These are phyloP conservation scores for Telmatochromis bifrenatus DNA, from an alignment of 2,113 vertebrate species.

Conservation along the genomic window DNA sequence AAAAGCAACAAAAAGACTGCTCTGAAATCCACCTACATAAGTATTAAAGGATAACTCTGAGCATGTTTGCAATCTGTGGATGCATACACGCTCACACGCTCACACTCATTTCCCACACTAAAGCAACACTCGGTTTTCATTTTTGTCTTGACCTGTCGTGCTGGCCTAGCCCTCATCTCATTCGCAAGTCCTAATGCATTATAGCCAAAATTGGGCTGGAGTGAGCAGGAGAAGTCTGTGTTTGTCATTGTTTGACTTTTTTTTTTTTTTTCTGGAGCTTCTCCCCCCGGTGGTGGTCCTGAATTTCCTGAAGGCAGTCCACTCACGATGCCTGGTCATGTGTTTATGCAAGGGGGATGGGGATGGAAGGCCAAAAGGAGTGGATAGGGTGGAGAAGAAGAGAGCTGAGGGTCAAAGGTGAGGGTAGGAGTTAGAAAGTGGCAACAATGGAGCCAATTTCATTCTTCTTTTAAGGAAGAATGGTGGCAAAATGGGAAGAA, in stretches of 20 bases:
- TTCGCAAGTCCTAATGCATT: not conserved
- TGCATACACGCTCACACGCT: not conserved
- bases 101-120: not conserved
- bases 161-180: not conserved
- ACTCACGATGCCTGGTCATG: not conserved
- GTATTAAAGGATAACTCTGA: conserved; percentile 26
- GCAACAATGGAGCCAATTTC: not conserved
- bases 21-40: conserved; percentile 33
- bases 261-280: conserved; percentile 1
- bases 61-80: not conserved
- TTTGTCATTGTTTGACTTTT: conserved; percentile 30
- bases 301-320: conserved; percentile 47
- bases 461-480: not conserved
- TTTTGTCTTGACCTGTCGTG: conserved; percentile 9
- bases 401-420: conserved; percentile 1
- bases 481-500: not conserved
- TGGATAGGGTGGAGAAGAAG: not conserved
- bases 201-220: conserved; percentile 14
- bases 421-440: not conserved
- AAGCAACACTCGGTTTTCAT: not conserved
- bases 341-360: not conserved
- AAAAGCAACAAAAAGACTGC: not conserved
- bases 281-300: not conserved
- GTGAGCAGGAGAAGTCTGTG: not conserved
- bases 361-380: not conserved